Evolutionary conservation across 2,797 vertebrate genomes (phyloP), one percentile per base, ranked within the genome.

Genomic region (Helostoma temminkii): DNA sequence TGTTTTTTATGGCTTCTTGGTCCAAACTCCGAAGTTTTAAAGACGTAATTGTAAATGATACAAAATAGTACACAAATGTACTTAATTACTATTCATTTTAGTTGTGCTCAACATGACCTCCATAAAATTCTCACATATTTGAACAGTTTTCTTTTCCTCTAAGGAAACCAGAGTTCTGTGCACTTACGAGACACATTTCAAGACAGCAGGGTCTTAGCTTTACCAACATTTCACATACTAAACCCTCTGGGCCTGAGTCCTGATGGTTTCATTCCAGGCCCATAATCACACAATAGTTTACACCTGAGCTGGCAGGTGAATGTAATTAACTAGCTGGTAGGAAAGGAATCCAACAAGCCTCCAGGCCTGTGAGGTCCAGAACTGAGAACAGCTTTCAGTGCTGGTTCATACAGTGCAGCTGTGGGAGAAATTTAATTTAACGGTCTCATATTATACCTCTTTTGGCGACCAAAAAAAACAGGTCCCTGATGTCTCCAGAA

Each of bases 301-400:
- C 75, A 90, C 79, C 84, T 76, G 69, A 55, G 66, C 14, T 63
- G 75, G 55, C 73, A 82, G 46, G 56, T 69, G 76, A 82, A 67
- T 46, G 69, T 66, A 67, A 72, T 85, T 77, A 76, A 48, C 28
- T 12, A 32, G 61, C 65, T 52, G 16, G 56, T 28, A 30, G 76
- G 57, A 59, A 48, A 80, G 48, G 34, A 72, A 77, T 56, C 30
- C 46, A 71, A 34, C 62, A 30, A 56, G 34, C 16, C 72, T 57
- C 7, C 19, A 32, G 43, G 48, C 59, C 32, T 41, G 0, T 0
- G 15, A 66, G 79, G 24, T 26, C 12, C 36, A 32, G 16, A 21
- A 16, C 21, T 5, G 39, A 60, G 39, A 34, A 55, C 56, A 67
- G 36, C 70, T 50, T 21, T 18, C 42, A 16, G 39, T 37, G 19